Conservation (phyloP, 2,888 invertebrate genomes). For the Caenorhabditis sp. region DNA sequence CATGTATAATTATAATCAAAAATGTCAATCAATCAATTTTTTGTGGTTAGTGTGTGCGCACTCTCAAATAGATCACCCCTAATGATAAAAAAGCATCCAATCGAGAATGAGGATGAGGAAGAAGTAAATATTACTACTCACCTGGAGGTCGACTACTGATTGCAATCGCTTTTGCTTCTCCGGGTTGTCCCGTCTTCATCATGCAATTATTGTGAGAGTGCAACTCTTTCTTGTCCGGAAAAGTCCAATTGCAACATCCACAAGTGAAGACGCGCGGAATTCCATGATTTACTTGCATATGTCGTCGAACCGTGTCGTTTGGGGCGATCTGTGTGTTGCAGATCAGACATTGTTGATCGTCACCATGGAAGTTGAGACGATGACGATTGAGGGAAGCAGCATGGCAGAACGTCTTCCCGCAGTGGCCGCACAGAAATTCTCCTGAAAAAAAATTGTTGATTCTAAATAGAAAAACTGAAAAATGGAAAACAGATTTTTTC, state of each 20-base stretch:
- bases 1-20: not conserved
- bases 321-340: slow-evolving; percentile 43
- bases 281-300: slow-evolving; percentile 45
- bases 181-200: slow-evolving; percentile 45
- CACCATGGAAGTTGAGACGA: slow-evolving; percentile 59
- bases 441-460: slow-evolving; percentile 27
- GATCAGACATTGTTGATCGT: slow-evolving; percentile 53
- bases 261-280: slow-evolving; percentile 55
- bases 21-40: not conserved
- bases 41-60: not conserved
- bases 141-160: slow-evolving; percentile 40
- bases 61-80: not conserved
- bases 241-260: slow-evolving; percentile 64
- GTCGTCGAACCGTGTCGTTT: slow-evolving; percentile 54
- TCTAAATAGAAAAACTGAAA: not conserved
- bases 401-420: slow-evolving; percentile 60
- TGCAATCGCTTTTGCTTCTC: slow-evolving; percentile 45
- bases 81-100: not conserved
- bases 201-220: slow-evolving; percentile 54
- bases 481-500: too few species aligned
- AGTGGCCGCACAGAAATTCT: slow-evolving; percentile 57
- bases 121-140: slow-evolving; percentile 8
- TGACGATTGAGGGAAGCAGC: slow-evolving; percentile 57
- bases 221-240: slow-evolving; percentile 58
- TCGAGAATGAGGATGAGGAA: too few species aligned